A percentile compares a stretch with the other conserved stretches of the same genome.
Evolutionary conservation across 2,113 vertebrate genomes (phyloP).

Genomic region (Ictalurus punctatus): DNA sequence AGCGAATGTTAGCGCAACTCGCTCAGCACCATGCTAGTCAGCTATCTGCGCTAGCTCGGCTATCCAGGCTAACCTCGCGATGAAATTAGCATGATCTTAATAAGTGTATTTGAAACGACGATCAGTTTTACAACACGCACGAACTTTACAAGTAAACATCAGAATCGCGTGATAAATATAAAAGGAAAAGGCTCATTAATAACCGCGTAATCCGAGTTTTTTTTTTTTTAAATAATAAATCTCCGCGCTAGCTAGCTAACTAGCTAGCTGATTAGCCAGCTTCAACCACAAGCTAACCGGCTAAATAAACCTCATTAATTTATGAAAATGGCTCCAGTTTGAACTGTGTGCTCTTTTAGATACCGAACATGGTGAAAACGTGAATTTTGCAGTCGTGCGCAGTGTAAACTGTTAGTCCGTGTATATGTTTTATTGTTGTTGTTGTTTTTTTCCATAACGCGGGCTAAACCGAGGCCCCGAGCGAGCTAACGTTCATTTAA

Average conservation of each 20-base stretch:
- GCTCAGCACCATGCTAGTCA: not conserved
- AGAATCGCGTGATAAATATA: no score
- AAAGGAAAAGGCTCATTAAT: not conserved
- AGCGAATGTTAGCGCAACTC: not conserved
- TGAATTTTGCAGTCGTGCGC: no score
- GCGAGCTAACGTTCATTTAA: slow-evolving; percentile 34
- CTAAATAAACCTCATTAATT: no score
- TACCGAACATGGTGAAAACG: no score
- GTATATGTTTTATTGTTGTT: not conserved
- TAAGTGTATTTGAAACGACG: not conserved
- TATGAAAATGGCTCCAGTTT: accelerated
- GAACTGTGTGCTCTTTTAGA: not conserved
- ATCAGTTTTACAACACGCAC: no score
- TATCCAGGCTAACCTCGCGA: not conserved
- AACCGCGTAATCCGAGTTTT: no score
- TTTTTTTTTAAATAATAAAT: not conserved
- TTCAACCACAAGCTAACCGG: slow-evolving; percentile 32
- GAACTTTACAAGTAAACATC: not conserved
- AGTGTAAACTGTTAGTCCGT: not conserved
- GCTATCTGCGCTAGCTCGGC: not conserved
- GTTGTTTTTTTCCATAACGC: not conserved
- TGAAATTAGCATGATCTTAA: no score
- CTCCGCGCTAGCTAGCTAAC: slow-evolving; percentile 8
- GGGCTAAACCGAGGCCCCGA: not conserved
- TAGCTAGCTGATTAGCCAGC: slow-evolving; percentile 41